Percentiles rank a stretch among this genome's conserved stretches.
phyloP scores from a whole-genome alignment of 2,797 vertebrate species.

The Muscicapa striata region DNA sequence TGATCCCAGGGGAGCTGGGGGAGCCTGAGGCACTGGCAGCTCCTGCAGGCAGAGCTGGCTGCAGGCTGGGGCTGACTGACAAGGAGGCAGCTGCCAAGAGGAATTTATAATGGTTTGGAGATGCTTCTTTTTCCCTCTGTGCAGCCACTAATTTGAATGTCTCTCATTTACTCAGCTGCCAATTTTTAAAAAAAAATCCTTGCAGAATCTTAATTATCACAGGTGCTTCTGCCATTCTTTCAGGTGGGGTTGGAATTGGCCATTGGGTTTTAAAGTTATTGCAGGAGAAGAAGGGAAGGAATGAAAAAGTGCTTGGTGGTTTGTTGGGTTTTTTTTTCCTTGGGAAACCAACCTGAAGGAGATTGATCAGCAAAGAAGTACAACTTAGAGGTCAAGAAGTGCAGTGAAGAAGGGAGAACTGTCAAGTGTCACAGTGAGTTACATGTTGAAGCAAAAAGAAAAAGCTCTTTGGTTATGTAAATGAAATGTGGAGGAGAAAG shows the following conservation, averaged over 20 bases:
- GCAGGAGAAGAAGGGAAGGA: not conserved
- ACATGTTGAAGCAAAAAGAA: not conserved
- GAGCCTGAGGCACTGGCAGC: accelerated
- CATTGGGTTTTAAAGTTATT: not conserved
- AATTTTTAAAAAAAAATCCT: not conserved
- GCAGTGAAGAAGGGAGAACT: not conserved
- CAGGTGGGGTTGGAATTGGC: not conserved
- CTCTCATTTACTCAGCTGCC: not conserved
- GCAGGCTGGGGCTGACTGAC: not conserved
- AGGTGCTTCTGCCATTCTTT: not conserved
- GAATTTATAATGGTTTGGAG: not conserved
- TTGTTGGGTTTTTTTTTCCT: not conserved
- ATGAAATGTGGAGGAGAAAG: not conserved
- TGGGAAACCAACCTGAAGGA: not conserved
- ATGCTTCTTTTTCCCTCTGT: not conserved
- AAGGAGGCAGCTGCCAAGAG: not conserved
- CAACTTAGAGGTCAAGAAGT: not conserved
- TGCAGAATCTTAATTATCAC: not conserved
- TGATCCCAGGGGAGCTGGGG: not conserved
- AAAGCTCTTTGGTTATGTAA: not conserved
- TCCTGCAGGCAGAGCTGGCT: not conserved
- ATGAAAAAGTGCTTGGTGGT: not conserved
- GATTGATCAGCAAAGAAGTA: not conserved
- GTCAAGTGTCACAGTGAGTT: slow-evolving; percentile 22
- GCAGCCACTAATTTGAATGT: not conserved